Percentiles rank a stretch among this genome's conserved stretches.
phyloP scores from a whole-genome alignment of 2,888 invertebrate species.

The Acronicta aceris region DNA sequence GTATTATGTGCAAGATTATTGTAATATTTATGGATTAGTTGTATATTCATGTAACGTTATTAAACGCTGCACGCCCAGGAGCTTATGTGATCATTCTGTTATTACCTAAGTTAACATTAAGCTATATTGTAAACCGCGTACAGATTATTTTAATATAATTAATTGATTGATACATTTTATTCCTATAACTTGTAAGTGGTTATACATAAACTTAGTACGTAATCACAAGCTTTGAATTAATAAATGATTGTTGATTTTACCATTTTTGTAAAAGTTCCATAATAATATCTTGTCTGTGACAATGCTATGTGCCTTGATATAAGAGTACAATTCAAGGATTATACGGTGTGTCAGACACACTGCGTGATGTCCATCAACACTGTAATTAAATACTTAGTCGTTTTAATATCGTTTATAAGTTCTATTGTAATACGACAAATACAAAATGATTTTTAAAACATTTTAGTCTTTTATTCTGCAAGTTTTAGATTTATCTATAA shows the following conservation, averaged over 20 bases:
- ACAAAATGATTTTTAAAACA: slow-evolving; percentile 66
- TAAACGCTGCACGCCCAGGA: slow-evolving; percentile 72
- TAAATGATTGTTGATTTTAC: slow-evolving; percentile 40
- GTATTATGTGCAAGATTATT: slow-evolving; percentile 67
- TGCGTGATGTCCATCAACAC: slow-evolving; percentile 42
- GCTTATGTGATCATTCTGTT: slow-evolving; percentile 80
- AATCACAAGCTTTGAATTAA: slow-evolving; percentile 40
- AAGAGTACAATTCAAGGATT: slow-evolving; percentile 58
- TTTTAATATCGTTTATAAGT: slow-evolving; percentile 65
- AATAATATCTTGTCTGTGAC: slow-evolving; percentile 52
- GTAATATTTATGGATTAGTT: slow-evolving; percentile 75
- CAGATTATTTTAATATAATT: slow-evolving; percentile 43
- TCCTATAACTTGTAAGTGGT: slow-evolving; percentile 43
- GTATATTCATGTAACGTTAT: slow-evolving; percentile 69
- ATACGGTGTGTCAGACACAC: slow-evolving; percentile 54
- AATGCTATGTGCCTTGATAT: slow-evolving; percentile 58
- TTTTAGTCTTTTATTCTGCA: slow-evolving; percentile 14
- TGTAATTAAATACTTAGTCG: slow-evolving; percentile 56
- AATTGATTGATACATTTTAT: slow-evolving; percentile 26
- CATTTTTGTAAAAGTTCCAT: slow-evolving; percentile 37
- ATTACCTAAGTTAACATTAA: slow-evolving; percentile 57
- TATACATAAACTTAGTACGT: slow-evolving; percentile 44
- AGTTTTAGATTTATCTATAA: neutral
- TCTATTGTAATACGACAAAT: slow-evolving; percentile 70
- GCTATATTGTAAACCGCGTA: slow-evolving; percentile 40